Evolutionary conservation across 2,797 vertebrate species (phyloP).

Genomic region (Arctocebus calabarensis): DNA sequence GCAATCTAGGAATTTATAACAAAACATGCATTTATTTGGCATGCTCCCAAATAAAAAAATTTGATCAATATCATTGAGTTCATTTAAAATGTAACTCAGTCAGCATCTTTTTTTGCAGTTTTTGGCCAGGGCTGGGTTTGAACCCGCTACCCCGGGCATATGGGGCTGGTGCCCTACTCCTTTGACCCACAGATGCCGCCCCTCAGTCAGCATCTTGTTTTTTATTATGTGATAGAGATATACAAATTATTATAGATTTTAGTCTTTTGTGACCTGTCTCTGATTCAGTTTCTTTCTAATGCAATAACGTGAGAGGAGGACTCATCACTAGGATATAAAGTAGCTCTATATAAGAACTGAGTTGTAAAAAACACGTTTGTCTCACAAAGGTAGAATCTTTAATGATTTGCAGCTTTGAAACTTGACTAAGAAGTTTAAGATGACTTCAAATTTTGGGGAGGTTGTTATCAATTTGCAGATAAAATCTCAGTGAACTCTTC

Average conservation of each 20-base stretch:
- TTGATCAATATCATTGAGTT: conserved; percentile 54
- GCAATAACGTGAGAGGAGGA: background rate
- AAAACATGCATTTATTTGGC: conserved; percentile 28
- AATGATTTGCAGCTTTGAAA: background rate
- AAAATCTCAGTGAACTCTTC: background rate
- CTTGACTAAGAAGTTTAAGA: background rate
- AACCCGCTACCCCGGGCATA: too few relatives aligned
- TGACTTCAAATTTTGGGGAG: background rate
- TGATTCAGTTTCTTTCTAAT: conserved; percentile 11
- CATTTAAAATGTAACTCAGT: conserved; percentile 19
- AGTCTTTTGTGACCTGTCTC: background rate
- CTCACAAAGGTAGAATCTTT: background rate
- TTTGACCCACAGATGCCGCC: too few relatives aligned
- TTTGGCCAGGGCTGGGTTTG: too few relatives aligned
- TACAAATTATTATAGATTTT: conserved; percentile 35
- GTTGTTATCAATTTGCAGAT: background rate
- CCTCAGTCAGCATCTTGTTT: conserved; percentile 7
- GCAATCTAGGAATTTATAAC: conserved; percentile 49
- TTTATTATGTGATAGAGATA: conserved; percentile 21
- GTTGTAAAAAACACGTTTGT: background rate
- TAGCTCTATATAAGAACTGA: background rate
- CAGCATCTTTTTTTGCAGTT: background rate
- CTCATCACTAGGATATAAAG: background rate
- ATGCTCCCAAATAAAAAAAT: background rate
- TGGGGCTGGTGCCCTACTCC: too few relatives aligned